phyloP scores from a whole-genome alignment of 2,113 vertebrate genomes.

The Puma concolor region DNA sequence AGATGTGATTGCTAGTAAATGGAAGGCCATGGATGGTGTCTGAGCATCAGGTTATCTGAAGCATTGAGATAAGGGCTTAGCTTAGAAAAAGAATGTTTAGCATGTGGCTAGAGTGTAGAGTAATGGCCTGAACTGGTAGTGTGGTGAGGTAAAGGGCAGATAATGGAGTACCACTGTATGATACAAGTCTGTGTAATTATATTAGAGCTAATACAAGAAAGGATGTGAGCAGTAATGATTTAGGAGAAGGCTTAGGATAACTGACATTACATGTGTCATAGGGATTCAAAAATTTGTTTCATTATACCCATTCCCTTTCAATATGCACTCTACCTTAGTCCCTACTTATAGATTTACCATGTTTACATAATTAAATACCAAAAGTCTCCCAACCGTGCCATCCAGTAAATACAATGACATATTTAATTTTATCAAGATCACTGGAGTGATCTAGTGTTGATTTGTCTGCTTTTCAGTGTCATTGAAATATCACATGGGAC shows the following conservation, averaged over 20 bases:
- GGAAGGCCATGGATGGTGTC: not conserved
- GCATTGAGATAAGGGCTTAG: accelerated
- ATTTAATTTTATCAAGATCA: not conserved
- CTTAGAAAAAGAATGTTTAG: not conserved
- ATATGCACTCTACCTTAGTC: not conserved
- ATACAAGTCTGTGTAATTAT: no score
- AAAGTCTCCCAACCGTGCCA: not conserved
- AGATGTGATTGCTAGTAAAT: not conserved
- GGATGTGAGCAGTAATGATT: not conserved
- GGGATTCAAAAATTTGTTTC: not conserved
- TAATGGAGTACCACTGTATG: accelerated
- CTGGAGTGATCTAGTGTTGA: not conserved
- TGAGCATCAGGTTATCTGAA: not conserved
- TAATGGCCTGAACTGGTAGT: not conserved
- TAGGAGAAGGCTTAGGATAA: not conserved
- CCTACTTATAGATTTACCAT: not conserved
- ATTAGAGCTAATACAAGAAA: not conserved
- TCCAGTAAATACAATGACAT: not conserved
- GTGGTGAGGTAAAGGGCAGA: not conserved
- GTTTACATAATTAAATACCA: not conserved
- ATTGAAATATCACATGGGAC: not conserved
- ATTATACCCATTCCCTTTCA: not conserved
- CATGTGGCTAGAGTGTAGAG: not conserved
- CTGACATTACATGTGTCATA: not conserved
- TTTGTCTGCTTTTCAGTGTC: not conserved